Percentiles rank a stretch among this genome's conserved stretches.
Conservation (phyloP, 2,888 invertebrate genomes). For the Onthophagus sagittarius region DNA sequence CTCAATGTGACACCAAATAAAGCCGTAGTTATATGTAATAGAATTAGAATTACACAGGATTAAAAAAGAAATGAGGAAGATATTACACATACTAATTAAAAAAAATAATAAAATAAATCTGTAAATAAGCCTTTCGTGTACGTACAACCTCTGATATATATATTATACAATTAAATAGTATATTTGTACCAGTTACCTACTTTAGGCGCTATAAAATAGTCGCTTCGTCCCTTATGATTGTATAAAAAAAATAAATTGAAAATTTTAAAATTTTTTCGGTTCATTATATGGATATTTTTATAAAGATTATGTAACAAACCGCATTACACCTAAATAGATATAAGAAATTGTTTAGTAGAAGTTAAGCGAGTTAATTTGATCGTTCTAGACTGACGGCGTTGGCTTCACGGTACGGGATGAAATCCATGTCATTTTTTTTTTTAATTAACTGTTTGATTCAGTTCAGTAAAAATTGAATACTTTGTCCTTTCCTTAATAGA, state of each 20-base stretch:
- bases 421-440: too few species aligned
- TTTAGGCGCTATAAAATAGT: slow-evolving; percentile 4
- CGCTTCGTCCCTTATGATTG: background rate
- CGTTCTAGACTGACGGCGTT: too few species aligned
- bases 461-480: too few species aligned
- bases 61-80: background rate
- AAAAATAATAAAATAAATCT: slow-evolving; percentile 19
- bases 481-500: too few species aligned
- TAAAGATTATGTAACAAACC: too few species aligned
- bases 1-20: background rate
- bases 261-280: background rate
- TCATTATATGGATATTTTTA: background rate
- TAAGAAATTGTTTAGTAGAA: too few species aligned
- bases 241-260: background rate
- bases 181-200: slow-evolving; percentile 27
- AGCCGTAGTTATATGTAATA: background rate
- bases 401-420: too few species aligned
- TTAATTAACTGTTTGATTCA: too few species aligned
- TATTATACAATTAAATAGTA: slow-evolving; percentile 4
- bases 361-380: too few species aligned
- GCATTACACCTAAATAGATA: too few species aligned
- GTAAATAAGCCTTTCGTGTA: slow-evolving; percentile 38
- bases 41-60: background rate
- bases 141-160: slow-evolving; percentile 25
- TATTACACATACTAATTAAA: background rate